These are phyloP conservation scores for Drosophila emarginata DNA, from an alignment of 2,888 invertebrate species.

Conservation along the genomic window DNA sequence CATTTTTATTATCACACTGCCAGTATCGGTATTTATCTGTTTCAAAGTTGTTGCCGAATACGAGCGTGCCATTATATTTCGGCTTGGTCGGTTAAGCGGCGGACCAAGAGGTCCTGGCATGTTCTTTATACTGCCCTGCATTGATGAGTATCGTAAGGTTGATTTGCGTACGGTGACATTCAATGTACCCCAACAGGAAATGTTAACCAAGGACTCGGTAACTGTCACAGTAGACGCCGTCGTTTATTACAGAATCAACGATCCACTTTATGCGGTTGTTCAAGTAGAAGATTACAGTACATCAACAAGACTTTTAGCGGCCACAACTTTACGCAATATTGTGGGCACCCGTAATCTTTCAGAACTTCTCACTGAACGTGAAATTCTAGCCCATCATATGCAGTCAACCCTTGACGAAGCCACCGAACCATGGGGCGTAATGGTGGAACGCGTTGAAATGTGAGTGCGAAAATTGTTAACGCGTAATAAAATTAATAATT, in stretches of 20 bases:
- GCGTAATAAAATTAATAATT: not conserved
- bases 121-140: conserved; percentile 96
- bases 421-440: conserved; percentile 94
- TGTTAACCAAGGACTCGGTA: conserved; percentile 96
- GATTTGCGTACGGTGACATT: conserved; percentile 97
- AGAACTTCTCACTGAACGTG: conserved; percentile 95
- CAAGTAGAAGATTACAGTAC: conserved; percentile 90
- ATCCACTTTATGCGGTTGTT: conserved; percentile 90
- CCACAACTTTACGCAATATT: conserved; percentile 93
- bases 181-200: conserved; percentile 98
- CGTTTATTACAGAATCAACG: conserved; percentile 91
- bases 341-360: conserved; percentile 95
- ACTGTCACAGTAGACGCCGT: conserved; percentile 97
- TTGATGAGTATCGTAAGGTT: conserved; percentile 95
- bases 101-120: conserved; percentile 88
- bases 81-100: conserved; percentile 88
- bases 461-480: conserved; percentile 82
- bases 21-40: conserved; percentile 92
- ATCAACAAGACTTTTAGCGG: conserved; percentile 91
- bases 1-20: conserved; percentile 89
- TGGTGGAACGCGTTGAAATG: conserved; percentile 98
- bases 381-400: conserved; percentile 95
- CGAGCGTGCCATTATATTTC: conserved; percentile 94
- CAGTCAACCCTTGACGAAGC: conserved; percentile 89
- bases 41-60: conserved; percentile 95